Evolutionary conservation across 2,888 invertebrate genomes (phyloP), one percentile per base, ranked within the genome.

Genomic region (Lasioglossum vierecki): DNA sequence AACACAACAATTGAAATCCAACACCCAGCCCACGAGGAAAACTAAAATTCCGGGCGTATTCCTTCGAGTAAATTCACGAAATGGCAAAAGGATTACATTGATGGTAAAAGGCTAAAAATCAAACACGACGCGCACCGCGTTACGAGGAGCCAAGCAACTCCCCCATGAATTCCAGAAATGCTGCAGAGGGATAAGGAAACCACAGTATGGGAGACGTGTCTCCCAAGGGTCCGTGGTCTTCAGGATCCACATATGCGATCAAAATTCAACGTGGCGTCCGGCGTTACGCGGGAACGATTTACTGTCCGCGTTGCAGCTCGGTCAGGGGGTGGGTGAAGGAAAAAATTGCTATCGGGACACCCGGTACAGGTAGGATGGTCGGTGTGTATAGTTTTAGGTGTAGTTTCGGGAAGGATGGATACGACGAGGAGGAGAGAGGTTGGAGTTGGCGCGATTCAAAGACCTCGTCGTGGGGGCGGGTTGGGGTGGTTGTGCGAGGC

Each of bases 311-410:
- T 4, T 46, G 18, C 46, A n/a, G 35, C 15, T 5, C 15, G 68
- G 3, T 3, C 35, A 35, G 18, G 35, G 18, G 35, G 22, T 6
- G 35, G 35, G 22, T 11, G 46, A 26, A 22, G 35, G 15, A 53
- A 85, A 70, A 76, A 79, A 82, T 85, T 66, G 78, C 76, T 79
- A 79, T 84, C 75, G 75, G 75, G 71, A 89, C 85, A 82, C 87
- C 74, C 78, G 82, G 80, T 84, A 84, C 72, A 82, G 44, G 60
- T 82, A 92, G 88, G 88, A 92, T 91, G 90, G 92, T 91, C 93
- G 88, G 89, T 93, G 88, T 93, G 92, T 94, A 93, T 92, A 93
- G 93, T 93, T 94, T 94, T 94, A 93, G 92, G 91, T 93, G 91
- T 92, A 93, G 92, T 94, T 93, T 93, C 91, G 86, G 85, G 87